Conservation (phyloP, 2,113 vertebrate genomes). For the Zosterops hypoxanthus region DNA sequence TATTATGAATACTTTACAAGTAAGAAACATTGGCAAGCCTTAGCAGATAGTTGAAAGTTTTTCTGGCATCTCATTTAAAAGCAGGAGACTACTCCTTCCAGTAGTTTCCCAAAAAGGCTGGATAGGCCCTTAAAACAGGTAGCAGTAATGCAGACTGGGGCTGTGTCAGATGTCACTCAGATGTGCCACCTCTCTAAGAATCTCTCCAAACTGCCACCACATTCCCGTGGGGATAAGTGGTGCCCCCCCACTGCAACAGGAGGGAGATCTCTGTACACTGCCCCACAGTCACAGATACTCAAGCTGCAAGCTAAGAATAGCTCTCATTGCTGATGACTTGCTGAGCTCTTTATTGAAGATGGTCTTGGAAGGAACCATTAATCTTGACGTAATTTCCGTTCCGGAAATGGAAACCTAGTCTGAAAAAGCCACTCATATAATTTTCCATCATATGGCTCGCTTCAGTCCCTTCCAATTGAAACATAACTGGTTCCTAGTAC, state of each 20-base stretch:
- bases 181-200: neutral
- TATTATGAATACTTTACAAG: neutral
- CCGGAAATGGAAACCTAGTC: neutral
- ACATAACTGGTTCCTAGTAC: neutral
- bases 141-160: neutral
- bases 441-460: neutral
- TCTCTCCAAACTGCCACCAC: neutral
- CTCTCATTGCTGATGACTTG: neutral
- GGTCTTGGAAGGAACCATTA: neutral
- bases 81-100: neutral
- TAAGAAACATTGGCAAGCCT: neutral
- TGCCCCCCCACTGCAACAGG: neutral
- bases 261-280: neutral
- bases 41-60: neutral
- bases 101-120: neutral
- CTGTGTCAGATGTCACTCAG: neutral
- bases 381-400: neutral
- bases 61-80: neutral
- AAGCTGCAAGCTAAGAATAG: neutral
- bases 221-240: neutral
- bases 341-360: neutral
- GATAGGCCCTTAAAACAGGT: neutral
- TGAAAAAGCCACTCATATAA: neutral
- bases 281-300: neutral
- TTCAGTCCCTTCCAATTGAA: neutral